Conservation (phyloP, 2,888 invertebrate genomes). For the Sinelater perroti region DNA sequence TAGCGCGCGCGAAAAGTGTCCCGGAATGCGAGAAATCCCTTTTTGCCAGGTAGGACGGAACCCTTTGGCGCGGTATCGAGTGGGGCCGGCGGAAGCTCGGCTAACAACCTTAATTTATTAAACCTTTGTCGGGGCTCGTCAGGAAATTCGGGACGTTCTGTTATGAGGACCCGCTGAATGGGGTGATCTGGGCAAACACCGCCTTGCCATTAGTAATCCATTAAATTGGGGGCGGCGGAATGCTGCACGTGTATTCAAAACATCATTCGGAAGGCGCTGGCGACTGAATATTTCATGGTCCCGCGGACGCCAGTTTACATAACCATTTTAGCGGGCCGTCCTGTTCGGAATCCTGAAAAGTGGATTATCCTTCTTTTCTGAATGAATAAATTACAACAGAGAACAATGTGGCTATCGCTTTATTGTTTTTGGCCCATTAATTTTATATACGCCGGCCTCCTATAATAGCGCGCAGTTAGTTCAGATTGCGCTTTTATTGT, state of each 20-base stretch:
- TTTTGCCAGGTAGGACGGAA: no score
- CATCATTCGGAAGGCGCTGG: constrained; percentile 18
- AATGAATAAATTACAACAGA: constrained; percentile 31
- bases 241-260: constrained; percentile 16
- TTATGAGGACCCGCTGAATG: not conserved
- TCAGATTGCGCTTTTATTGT: constrained; percentile 49
- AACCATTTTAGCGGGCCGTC: constrained; percentile 30
- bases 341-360: constrained; percentile 25
- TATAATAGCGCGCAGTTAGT: constrained; percentile 22
- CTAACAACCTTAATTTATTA: no score
- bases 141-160: no score
- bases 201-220: not conserved
- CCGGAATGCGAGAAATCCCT: no score
- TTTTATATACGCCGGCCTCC: constrained; percentile 18
- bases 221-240: constrained; percentile 13
- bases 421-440: constrained; percentile 43
- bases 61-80: no score
- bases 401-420: constrained; percentile 26
- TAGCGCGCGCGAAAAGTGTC: no score
- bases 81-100: no score
- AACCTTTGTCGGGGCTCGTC: no score
- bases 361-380: constrained; percentile 30
- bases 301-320: constrained; percentile 28
- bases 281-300: constrained; percentile 26
- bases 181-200: not conserved